Base-by-base conservation (phyloP, 2,888 invertebrate species). In the Tetragonula carbonaria region DNA sequence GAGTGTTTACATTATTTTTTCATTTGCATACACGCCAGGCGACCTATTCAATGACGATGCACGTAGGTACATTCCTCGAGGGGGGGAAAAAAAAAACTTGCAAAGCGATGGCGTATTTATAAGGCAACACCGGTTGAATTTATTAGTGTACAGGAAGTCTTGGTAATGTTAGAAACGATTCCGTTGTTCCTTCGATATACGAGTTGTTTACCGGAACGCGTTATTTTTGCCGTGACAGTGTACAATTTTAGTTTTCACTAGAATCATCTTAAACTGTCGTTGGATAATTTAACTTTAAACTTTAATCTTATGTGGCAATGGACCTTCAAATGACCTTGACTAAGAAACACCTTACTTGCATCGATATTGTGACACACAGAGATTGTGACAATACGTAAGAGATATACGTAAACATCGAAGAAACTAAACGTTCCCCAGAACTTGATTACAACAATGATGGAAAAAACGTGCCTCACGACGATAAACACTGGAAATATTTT, bases 11-110 rank as follows among this genome's bases (percentile, higher is more conserved):
- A 74, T 72, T 63, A 73, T 79, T 82, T 59, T 59, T 62, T 71
- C 76, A 85, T 87, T 88, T 88, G 70, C 86, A 87, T 86, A 82
- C 67, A 55, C 62, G 80, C 65, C 53, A 67, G 59, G 67, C 84
- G 86, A 86, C 68, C 79, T 83, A 86, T 75, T 75, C 86, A 55
- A 66, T 50, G 76, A 70, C 80, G 70, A 68, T 63, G 67, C 63
- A 77, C 65, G 67, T 78, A 59, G 53, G 78, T 59, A 23, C 80
- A 57, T 59, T 70, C 28, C 28, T 55, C 51, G 66, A 38, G 23
- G 1, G 28, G 28, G 28, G 8, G 45, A 38, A 63, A 38, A 38
- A 33, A 59, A 23, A 70, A 77, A 21, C 67, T 50, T 67, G n/a
- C 76, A 18, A 75, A 70, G 50, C 75, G 28, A 23, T 45, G 23